Conservation (phyloP, 92 coral and sea anemone genomes). For the Phenganax subtilis region DNA sequence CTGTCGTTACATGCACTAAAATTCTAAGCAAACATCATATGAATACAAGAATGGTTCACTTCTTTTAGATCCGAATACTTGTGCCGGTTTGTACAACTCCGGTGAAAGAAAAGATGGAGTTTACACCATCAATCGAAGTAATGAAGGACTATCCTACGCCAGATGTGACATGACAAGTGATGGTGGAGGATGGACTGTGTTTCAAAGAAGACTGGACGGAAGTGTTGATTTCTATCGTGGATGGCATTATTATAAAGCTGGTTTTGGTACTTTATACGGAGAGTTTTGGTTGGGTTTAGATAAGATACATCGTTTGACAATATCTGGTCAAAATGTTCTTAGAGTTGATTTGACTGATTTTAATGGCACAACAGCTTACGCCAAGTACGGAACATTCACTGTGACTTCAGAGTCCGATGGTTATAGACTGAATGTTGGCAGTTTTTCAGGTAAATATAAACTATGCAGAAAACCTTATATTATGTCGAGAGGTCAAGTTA, state of each 20-base stretch:
- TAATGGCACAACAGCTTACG: too few relatives aligned
- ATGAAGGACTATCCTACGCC: neutral
- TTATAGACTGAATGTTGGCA: too few relatives aligned
- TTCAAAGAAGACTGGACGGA: constrained; percentile 8
- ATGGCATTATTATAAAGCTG: neutral
- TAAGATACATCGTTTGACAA: neutral
- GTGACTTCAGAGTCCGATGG: too few relatives aligned
- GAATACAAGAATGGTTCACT: too few relatives aligned
- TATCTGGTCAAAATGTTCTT: neutral
- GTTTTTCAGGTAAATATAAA: too few relatives aligned
- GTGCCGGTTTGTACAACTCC: neutral
- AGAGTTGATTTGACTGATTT: neutral
- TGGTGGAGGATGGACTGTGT: constrained; percentile 2
- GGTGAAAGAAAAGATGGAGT: neutral
- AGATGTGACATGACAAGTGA: constrained; percentile 2
- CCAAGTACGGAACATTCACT: too few relatives aligned
- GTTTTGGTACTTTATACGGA: neutral
- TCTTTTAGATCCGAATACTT: neutral
- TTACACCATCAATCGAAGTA: neutral
- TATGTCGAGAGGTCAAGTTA: too few relatives aligned
- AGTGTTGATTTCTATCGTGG: constrained; percentile 11
- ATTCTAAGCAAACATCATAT: too few relatives aligned
- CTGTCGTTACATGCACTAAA: too few relatives aligned
- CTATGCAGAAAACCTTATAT: too few relatives aligned
- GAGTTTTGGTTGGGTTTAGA: neutral